Evolutionary conservation across 2,888 invertebrate species (phyloP).

Genomic region (Ischnus inquisitorius): DNA sequence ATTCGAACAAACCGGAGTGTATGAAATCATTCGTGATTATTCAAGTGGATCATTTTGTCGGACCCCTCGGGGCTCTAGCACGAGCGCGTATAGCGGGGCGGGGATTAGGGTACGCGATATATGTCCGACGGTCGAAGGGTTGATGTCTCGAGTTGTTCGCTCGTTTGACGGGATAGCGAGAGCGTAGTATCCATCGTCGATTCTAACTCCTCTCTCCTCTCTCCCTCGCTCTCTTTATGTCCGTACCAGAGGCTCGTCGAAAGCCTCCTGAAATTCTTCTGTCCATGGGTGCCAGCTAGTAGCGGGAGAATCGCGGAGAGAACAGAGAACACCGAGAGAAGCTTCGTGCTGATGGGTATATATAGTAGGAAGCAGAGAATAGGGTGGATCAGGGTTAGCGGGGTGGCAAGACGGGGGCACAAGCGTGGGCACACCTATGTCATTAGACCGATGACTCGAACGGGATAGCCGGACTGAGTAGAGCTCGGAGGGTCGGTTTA

Average conservation of each 20-base stretch:
- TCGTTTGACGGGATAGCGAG: conserved; percentile 54
- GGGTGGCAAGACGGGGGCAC: conserved; percentile 31
- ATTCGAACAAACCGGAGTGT: conserved; percentile 4
- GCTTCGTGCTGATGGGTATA: conserved; percentile 34
- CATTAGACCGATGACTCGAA: conserved; percentile 79
- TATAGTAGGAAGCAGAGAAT: not conserved
- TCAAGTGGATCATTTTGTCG: conserved; percentile 57
- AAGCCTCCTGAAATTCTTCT: conserved; percentile 46
- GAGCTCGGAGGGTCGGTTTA: conserved; percentile 74
- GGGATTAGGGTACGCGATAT: conserved; percentile 47
- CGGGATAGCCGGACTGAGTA: conserved; percentile 73
- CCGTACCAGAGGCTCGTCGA: conserved; percentile 43
- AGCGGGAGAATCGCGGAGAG: conserved; percentile 31
- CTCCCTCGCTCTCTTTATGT: conserved; percentile 27
- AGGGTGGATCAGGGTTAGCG: not conserved
- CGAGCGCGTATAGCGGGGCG: not conserved
- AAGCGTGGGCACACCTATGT: conserved; percentile 77
- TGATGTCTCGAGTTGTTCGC: conserved; percentile 64
- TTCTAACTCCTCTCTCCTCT: not conserved
- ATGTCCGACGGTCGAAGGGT: conserved; percentile 50
- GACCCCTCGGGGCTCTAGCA: not conserved
- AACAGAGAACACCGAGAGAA: conserved; percentile 41
- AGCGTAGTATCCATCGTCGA: conserved; percentile 31
- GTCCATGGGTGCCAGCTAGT: conserved; percentile 43
- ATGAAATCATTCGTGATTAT: conserved; percentile 54